Base-by-base conservation (phyloP, 2,113 vertebrate genomes). In the Cephalopterus ornatus region DNA sequence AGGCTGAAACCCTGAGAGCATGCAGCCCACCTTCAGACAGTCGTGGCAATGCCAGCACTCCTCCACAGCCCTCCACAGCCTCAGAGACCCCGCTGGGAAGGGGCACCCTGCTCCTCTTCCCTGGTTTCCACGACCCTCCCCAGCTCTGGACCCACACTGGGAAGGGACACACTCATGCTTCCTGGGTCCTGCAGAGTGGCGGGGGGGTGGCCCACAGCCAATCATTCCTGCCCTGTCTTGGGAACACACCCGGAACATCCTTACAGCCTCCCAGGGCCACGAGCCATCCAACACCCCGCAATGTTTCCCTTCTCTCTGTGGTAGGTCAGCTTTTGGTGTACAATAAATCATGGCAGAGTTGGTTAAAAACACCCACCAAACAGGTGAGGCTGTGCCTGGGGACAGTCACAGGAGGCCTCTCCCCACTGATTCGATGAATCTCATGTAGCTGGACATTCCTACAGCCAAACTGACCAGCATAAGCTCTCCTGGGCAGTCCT, bases 181-280 rank as follows among this genome's bases (percentile, higher is more conserved):
- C 27, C 17, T 1, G 32, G 30, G 11, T 2, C 42, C 1, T 8
- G 4, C 41, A 26, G 42, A 0, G 0, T 7, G 11, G 50, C 0
- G 0, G 1, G 27, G 71, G 22, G 8, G 4, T 27, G 82, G n/a
- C n/a, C n/a, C 78, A 20, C 41, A 12, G 58, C 58, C 27, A 32
- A 1, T 16, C n/a, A 2, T 0, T 35, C 55, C 55, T 10, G 14
- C 8, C 33, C 65, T 1, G 7, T 0, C 1, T 5, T 52, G 22
- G 33, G 26, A 23, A 18, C 55, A 19, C n/a, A 6, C 20, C 28
- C 17, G 2, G 22, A 4, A 8, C n/a, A 39, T 4, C 28, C 73
- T 13, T 1, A 2, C 22, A 24, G 28, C 24, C 52, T 75, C 53
- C 5, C 27, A 3, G 14, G 1, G 53, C 23, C n/a, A 5, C 15